A percentile compares a stretch with the other conserved stretches of the same genome.
phyloP scores from a whole-genome alignment of 2,888 invertebrate genomes.

The Pseudanteris insignis region DNA sequence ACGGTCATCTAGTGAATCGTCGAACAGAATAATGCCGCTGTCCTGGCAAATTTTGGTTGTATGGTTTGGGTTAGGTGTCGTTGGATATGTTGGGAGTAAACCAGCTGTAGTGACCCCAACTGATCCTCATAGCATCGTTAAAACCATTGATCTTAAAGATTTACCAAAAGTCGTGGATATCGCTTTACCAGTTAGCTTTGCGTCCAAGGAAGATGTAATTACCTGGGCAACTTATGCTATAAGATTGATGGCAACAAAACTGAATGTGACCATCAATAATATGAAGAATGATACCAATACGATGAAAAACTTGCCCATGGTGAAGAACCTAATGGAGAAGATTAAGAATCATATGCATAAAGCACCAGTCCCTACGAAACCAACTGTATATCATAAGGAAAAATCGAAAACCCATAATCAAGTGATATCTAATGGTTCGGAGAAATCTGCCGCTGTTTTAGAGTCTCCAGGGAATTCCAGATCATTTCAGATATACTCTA shows the following conservation, averaged over 20 bases:
- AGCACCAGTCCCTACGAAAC: constrained; percentile 10
- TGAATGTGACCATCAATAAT: constrained; percentile 56
- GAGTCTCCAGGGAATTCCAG: constrained; percentile 1
- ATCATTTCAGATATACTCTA: constrained; percentile 18
- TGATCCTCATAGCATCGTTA: constrained; percentile 2
- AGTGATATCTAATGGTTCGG: not conserved
- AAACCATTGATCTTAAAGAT: constrained; percentile 7
- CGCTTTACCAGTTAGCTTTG: constrained; percentile 54
- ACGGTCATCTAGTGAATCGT: too few species aligned
- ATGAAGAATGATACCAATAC: constrained; percentile 25
- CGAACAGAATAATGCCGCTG: not conserved
- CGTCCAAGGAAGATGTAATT: constrained; percentile 56
- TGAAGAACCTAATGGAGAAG: constrained; percentile 10
- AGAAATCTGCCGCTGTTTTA: not conserved
- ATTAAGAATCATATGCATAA: constrained; percentile 22
- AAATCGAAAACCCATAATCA: too few species aligned
- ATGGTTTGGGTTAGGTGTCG: constrained; percentile 5
- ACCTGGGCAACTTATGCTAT: constrained; percentile 60
- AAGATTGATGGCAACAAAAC: constrained; percentile 59
- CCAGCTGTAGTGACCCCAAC: constrained; percentile 16
- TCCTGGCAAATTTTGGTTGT: not conserved
- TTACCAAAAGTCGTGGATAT: constrained; percentile 50
- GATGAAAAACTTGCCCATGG: constrained; percentile 10
- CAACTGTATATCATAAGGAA: constrained; percentile 3
- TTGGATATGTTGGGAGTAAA: constrained; percentile 8